These are phyloP conservation scores for Apomyelois bistriatella DNA, from an alignment of 2,888 invertebrate species.

Conservation along the genomic window DNA sequence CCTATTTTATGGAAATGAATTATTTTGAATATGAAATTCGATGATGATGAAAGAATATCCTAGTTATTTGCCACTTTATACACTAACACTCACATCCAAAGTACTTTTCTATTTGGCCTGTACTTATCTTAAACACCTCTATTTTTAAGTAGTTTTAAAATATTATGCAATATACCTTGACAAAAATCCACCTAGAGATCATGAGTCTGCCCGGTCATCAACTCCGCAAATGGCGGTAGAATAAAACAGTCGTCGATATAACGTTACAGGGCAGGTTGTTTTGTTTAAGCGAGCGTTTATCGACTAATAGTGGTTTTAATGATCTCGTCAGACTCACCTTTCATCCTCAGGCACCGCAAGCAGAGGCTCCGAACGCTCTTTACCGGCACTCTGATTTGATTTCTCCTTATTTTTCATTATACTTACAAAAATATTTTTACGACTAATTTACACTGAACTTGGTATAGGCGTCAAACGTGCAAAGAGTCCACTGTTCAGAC, in stretches of 20 bases:
- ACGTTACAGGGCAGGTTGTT: constrained; percentile 44
- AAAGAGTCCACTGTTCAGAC: constrained; percentile 39
- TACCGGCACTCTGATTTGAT: constrained; percentile 57
- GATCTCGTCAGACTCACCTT: constrained; percentile 67
- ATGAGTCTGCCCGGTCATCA: not conserved
- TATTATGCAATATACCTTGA: no score
- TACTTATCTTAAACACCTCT: no score
- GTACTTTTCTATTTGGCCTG: no score
- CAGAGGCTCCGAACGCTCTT: constrained; percentile 63
- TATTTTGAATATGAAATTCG: no score
- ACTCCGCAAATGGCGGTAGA: constrained; percentile 22
- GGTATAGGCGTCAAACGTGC: constrained; percentile 8
- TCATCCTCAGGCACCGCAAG: constrained; percentile 73
- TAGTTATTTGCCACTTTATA: no score
- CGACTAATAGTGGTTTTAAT: constrained; percentile 67
- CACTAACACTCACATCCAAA: no score
- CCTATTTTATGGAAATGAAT: no score
- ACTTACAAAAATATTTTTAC: not conserved
- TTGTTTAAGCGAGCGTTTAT: constrained; percentile 54
- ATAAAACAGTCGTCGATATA: constrained; percentile 41
- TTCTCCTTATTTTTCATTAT: constrained; percentile 70
- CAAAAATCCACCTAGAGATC: no score
- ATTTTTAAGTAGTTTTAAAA: no score
- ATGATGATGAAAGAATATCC: no score
- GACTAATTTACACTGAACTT: not conserved